Percentiles rank a stretch among this genome's conserved stretches.
Evolutionary conservation across 1,140 invertebrate genomes (phyloP).

Genomic region (Apocrypta bakeri): DNA sequence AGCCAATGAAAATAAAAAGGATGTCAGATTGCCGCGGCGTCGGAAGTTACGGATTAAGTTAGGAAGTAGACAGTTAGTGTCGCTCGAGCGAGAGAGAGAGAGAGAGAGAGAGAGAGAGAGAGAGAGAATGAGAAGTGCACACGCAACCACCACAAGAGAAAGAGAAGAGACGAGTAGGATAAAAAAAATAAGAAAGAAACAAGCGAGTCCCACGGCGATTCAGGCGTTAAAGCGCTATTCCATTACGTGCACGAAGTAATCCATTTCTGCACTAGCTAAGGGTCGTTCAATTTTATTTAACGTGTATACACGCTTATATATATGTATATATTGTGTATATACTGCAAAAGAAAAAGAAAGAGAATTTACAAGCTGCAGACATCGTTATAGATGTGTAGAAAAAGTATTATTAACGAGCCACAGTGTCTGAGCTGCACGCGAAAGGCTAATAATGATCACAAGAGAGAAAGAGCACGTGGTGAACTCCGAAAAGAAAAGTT

Average conservation of each 20-base stretch:
- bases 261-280: neutral
- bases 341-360: neutral
- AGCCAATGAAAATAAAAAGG: conserved; percentile 75
- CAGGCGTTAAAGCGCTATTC: conserved; percentile 17
- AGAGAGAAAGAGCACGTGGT: neutral
- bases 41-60: conserved; percentile 76
- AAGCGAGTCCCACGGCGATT: neutral
- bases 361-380: neutral
- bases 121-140: neutral
- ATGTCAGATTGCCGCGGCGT: conserved; percentile 75
- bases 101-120: neutral
- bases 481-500: neutral
- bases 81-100: conserved; percentile 56
- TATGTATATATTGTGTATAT: no score
- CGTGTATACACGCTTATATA: neutral
- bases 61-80: conserved; percentile 75
- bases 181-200: conserved; percentile 1
- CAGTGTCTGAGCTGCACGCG: neutral
- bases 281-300: neutral
- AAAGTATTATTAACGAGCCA: neutral
- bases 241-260: conserved; percentile 1
- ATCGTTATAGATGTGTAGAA: neutral
- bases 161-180: neutral
- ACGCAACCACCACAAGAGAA: neutral
- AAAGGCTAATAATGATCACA: neutral